Evolutionary conservation across 1,140 invertebrate genomes (phyloP).

Genomic region (Hycleus phaleratus): DNA sequence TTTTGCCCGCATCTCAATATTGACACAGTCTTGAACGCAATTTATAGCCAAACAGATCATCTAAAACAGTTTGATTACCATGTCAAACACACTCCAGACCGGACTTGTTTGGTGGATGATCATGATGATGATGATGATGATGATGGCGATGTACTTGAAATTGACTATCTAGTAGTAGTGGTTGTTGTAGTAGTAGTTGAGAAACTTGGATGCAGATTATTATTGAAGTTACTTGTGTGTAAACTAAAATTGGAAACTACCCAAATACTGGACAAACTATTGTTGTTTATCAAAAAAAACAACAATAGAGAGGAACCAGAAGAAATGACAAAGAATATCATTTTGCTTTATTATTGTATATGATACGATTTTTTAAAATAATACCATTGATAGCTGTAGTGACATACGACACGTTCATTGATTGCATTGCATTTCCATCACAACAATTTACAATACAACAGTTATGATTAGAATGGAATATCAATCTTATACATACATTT

Average conservation of each 20-base stretch:
- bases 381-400: neutral
- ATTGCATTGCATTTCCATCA: slow-evolving; percentile 7
- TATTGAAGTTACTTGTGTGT: neutral
- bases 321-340: neutral
- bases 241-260: no score
- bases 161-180: neutral
- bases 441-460: slow-evolving; percentile 7
- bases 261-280: neutral
- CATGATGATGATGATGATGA: no score
- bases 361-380: neutral
- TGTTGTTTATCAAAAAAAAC: neutral
- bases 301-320: neutral
- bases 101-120: neutral
- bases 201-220: neutral
- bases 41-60: neutral
- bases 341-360: slow-evolving; percentile 1
- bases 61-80: slow-evolving; percentile 4
- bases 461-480: slow-evolving; percentile 1
- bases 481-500: neutral
- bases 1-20: neutral
- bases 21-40: slow-evolving; percentile 6
- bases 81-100: slow-evolving; percentile 9
- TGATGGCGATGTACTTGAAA: neutral
- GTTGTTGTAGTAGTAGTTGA: neutral
- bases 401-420: neutral